Evolutionary conservation across 2,113 vertebrate genomes (phyloP).

Genomic region (Cyprinodon brontotheroides): DNA sequence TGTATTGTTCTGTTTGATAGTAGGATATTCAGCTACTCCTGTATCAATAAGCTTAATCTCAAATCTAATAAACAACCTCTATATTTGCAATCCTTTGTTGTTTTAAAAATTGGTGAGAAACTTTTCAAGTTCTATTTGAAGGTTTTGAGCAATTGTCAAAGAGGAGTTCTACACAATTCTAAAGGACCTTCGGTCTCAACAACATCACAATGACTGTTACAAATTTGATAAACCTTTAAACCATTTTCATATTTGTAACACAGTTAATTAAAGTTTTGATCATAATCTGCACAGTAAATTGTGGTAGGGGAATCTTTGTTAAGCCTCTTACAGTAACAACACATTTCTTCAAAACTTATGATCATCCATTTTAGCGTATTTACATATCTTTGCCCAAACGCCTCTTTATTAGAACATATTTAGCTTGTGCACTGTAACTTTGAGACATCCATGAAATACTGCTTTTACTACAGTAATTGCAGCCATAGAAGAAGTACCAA

Average conservation of each 20-base stretch:
- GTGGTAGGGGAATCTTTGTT: no score
- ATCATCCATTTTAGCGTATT: slow-evolving; percentile 26
- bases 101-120: neutral
- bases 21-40: neutral
- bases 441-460: slow-evolving; percentile 14
- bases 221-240: no score
- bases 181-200: no score
- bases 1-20: neutral
- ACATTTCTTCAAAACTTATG: neutral
- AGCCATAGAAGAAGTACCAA: slow-evolving; percentile 13
- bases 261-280: no score
- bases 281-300: no score
- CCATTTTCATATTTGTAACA: no score
- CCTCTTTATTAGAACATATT: slow-evolving; percentile 23
- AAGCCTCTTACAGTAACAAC: no score
- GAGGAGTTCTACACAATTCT: no score
- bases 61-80: neutral
- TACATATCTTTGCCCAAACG: slow-evolving; percentile 23
- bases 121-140: no score
- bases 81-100: neutral
- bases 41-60: neutral
- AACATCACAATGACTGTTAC: no score
- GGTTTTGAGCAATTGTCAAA: no score
- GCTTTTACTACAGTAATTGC: slow-evolving; percentile 14
- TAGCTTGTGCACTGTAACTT: slow-evolving; percentile 33